Evolutionary conservation across 1,140 invertebrate genomes (phyloP).

Genomic region (Drosophila malerkotliana): DNA sequence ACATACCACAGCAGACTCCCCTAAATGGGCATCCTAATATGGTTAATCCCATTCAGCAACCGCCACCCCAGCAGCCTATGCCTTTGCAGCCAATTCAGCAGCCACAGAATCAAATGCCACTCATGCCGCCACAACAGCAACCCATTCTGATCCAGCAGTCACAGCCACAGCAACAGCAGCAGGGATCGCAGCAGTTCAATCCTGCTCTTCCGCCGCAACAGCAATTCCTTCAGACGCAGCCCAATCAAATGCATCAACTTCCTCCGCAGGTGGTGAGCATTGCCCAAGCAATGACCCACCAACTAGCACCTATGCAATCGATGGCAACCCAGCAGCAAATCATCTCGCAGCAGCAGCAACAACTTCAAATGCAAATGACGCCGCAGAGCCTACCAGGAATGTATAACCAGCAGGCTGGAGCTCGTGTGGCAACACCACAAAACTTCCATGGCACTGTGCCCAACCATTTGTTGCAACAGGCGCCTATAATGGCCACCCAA

Average conservation of each 20-base stretch:
- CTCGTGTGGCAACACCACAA: conserved; percentile 25
- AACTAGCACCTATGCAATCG: conserved; percentile 52
- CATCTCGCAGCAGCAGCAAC: conserved; percentile 58
- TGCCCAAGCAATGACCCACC: conserved; percentile 48
- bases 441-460: conserved; percentile 50
- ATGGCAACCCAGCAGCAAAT: conserved; percentile 61
- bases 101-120: conserved; percentile 44
- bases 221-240: conserved; percentile 59
- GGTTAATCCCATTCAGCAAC: conserved; percentile 56
- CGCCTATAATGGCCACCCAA: conserved; percentile 57
- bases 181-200: conserved; percentile 55
- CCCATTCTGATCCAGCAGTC: conserved; percentile 44
- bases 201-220: conserved; percentile 48
- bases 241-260: conserved; percentile 52
- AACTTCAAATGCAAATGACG: conserved; percentile 61
- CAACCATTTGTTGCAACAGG: conserved; percentile 66
- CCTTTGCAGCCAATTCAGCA: conserved; percentile 44
- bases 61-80: conserved; percentile 37
- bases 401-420: conserved; percentile 58
- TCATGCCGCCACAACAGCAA: conserved; percentile 42
- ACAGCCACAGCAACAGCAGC: conserved; percentile 58
- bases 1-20: conserved; percentile 39
- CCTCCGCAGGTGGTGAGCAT: conserved; percentile 42
- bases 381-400: conserved; percentile 47
- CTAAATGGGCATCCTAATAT: conserved; percentile 43